Base-by-base conservation (phyloP, 2,797 vertebrate species). In the Cetoscarus ocellatus region DNA sequence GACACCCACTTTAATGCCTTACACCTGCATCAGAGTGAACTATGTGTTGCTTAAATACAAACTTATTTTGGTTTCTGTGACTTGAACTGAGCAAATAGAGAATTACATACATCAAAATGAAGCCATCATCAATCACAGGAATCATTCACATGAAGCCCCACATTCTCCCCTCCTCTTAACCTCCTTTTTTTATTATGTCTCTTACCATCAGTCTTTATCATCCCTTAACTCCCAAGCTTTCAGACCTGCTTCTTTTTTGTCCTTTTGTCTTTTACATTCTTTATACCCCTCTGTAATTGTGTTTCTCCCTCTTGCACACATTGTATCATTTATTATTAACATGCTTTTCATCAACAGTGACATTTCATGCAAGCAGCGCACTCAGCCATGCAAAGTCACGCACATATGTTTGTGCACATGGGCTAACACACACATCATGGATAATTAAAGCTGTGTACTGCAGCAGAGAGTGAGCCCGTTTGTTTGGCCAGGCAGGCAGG, bases 281-380 rank as follows among this genome's bases (percentile, higher is more conserved):
- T 60, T 15, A 18, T 70, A 50, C 49, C 43, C 19, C 36, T 36
- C 39, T 53, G 35, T 27, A 19, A 48, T 44, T 44, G 57, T n/a
- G 43, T 56, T 73, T 60, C 63, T 74, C 67, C 44, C 58, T 38
- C 17, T 12, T 42, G 12, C 58, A 61, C 27, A 63, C 78, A 77
- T 35, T 15, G 38, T 15, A 52, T 75, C 77, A 80, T 85, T 73
- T 72, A 88, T 87, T 84, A 88, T 89, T 86, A 73, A 90, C 56
- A 51, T 7, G 70, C 82, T 82, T 74, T 88, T 86, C 73, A 84
- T 86, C 80, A 88, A 47, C 68, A 10, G 65, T 65, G 74, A 84
- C 82, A 79, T 86, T 88, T 80, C 72, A 77, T 77, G 73, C 75
- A 48, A 59, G 50, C 12, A 1, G 66, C 49, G 14, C 78, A 52